Evolutionary conservation across 2,113 vertebrate species (phyloP).

Genomic region (Notothenia coriiceps): DNA sequence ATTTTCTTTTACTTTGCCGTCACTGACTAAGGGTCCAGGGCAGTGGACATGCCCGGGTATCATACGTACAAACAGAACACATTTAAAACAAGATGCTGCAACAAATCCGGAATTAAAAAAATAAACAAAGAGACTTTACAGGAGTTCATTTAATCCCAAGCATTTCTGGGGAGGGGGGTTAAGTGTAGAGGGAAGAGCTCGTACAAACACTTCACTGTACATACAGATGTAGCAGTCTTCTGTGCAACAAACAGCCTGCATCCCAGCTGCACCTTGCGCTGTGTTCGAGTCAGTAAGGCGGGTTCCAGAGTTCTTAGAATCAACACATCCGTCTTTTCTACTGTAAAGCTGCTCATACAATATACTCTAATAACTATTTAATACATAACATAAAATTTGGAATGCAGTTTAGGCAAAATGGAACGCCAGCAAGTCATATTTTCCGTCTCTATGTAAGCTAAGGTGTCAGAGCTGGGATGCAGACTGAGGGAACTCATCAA

Average conservation of each 20-base stretch:
- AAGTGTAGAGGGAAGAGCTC: constrained; percentile 66
- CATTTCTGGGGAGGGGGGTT: constrained; percentile 28
- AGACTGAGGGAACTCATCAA: not conserved
- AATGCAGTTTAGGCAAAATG: constrained; percentile 54
- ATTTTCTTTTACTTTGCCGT: constrained; percentile 17
- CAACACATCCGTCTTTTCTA: constrained; percentile 31
- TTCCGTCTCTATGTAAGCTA: constrained; percentile 21
- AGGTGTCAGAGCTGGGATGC: constrained; percentile 30
- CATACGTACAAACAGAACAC: constrained; percentile 27
- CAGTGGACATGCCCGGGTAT: constrained; percentile 17
- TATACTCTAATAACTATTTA: constrained; percentile 27
- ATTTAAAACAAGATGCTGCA: constrained; percentile 12
- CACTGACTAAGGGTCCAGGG: constrained; percentile 30
- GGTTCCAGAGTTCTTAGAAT: constrained; percentile 24
- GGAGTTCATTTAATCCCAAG: constrained; percentile 76
- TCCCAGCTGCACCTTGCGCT: constrained; percentile 38
- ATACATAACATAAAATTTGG: constrained; percentile 43
- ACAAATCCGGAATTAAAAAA: constrained; percentile 2
- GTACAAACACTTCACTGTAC: constrained; percentile 81
- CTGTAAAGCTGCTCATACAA: constrained; percentile 27
- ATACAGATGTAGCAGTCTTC: constrained; percentile 68
- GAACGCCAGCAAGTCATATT: not conserved
- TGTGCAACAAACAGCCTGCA: constrained; percentile 51
- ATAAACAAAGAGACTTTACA: constrained; percentile 59
- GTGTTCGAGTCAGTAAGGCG: constrained; percentile 4